Evolutionary conservation across 2,113 vertebrate species (phyloP).

Genomic region (Vicugna pacos): DNA sequence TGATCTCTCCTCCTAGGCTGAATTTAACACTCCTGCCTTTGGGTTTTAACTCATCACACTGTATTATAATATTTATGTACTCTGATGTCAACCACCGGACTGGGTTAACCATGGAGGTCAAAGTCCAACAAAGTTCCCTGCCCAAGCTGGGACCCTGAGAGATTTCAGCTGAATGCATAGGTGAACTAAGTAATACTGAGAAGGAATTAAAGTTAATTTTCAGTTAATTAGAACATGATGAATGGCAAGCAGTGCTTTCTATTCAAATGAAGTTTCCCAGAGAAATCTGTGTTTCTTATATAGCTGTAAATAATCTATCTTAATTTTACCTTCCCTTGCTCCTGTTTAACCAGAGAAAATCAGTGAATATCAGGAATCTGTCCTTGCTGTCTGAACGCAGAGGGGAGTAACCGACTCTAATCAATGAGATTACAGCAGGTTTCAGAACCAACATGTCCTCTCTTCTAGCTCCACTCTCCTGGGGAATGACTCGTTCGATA

Average conservation of each 20-base stretch:
- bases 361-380: background rate
- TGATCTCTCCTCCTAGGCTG: background rate
- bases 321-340: background rate
- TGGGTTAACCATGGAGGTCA: background rate
- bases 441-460: background rate
- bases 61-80: background rate
- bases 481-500: background rate
- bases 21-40: background rate
- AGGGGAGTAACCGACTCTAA: background rate
- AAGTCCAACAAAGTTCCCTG: background rate
- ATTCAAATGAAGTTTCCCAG: background rate
- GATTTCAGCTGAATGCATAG: background rate
- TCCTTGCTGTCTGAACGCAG: background rate
- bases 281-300: background rate
- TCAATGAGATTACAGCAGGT: background rate
- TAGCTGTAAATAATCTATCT: slow-evolving; percentile 35
- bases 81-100: background rate
- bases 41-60: background rate
- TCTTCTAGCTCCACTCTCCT: background rate
- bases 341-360: background rate
- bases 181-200: background rate
- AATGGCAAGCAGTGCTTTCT: background rate
- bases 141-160: background rate
- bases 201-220: background rate
- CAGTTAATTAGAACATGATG: background rate